These are phyloP conservation scores for Drosophila parvula DNA, from an alignment of 1,140 invertebrate genomes.

Conservation along the genomic window DNA sequence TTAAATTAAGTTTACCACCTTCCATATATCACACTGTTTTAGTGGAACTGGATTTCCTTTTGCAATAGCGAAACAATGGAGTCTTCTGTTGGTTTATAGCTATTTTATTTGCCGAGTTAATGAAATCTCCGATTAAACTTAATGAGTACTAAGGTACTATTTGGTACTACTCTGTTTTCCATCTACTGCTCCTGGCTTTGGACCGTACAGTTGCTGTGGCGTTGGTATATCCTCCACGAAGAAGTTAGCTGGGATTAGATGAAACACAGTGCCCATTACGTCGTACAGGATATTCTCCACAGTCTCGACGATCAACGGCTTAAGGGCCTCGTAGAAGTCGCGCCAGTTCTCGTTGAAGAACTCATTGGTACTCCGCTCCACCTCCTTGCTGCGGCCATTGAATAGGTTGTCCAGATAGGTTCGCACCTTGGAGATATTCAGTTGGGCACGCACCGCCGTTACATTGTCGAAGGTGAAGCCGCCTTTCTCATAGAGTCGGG, in stretches of 20 bases:
- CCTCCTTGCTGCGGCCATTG: constrained; percentile 71
- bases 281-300: constrained; percentile 87
- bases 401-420: constrained; percentile 71
- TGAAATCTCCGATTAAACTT: not conserved
- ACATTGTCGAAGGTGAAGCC: constrained; percentile 88
- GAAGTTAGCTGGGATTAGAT: constrained; percentile 86
- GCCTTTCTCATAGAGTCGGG: constrained; percentile 86
- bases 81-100: constrained; percentile 1
- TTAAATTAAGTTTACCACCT: too few relatives aligned
- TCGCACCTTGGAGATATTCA: constrained; percentile 84
- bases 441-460: constrained; percentile 86
- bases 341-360: constrained; percentile 89
- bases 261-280: constrained; percentile 87
- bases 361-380: constrained; percentile 88
- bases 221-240: constrained; percentile 79
- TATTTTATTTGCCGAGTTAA: not conserved
- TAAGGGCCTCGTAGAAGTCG: constrained; percentile 87
- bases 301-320: constrained; percentile 87
- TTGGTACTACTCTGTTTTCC: not conserved
- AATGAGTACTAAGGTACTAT: constrained; percentile 1
- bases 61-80: not conserved
- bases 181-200: constrained; percentile 84
- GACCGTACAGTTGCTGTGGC: constrained; percentile 78
- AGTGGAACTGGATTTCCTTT: constrained; percentile 1
- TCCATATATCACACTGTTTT: too few relatives aligned